phyloP scores from a whole-genome alignment of 2,113 vertebrate genomes.

The Cephalophus harveyi region DNA sequence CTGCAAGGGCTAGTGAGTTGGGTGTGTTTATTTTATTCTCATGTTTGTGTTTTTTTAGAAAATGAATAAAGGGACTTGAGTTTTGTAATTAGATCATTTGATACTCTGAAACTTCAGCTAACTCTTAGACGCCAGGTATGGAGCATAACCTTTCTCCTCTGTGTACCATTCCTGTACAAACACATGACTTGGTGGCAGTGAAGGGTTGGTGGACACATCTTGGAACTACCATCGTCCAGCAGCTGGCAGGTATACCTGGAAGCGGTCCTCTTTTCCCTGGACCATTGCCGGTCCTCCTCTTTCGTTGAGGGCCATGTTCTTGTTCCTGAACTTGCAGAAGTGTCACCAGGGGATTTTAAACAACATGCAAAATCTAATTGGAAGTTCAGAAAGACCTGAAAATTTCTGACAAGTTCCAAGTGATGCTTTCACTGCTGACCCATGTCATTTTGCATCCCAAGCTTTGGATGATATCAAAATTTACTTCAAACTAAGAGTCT shows the following conservation, averaged over 20 bases:
- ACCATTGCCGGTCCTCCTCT: rapidly evolving
- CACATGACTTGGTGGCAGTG: not conserved
- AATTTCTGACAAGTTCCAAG: not conserved
- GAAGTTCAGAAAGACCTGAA: too few relatives aligned
- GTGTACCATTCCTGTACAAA: rapidly evolving
- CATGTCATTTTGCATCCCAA: not conserved
- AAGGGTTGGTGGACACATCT: too few relatives aligned
- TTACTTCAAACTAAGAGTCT: not conserved
- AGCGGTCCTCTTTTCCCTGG: too few relatives aligned
- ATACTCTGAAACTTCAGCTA: not conserved
- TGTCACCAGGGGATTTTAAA: not conserved
- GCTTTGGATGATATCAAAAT: not conserved
- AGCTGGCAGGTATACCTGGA: not conserved
- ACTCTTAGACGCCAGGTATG: not conserved
- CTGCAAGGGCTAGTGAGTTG: not conserved
- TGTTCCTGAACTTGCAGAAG: not conserved
- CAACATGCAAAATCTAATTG: not conserved
- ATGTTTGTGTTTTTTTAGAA: conserved; percentile 19
- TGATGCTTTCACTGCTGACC: not conserved
- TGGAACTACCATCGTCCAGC: rapidly evolving
- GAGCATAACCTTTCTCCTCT: not conserved
- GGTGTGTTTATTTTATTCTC: not conserved
- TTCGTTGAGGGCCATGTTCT: rapidly evolving
- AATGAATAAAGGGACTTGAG: not conserved
- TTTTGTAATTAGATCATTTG: conserved; percentile 60